These are phyloP conservation scores for Megaceryle torquata DNA, from an alignment of 2,113 vertebrate species.

Conservation along the genomic window DNA sequence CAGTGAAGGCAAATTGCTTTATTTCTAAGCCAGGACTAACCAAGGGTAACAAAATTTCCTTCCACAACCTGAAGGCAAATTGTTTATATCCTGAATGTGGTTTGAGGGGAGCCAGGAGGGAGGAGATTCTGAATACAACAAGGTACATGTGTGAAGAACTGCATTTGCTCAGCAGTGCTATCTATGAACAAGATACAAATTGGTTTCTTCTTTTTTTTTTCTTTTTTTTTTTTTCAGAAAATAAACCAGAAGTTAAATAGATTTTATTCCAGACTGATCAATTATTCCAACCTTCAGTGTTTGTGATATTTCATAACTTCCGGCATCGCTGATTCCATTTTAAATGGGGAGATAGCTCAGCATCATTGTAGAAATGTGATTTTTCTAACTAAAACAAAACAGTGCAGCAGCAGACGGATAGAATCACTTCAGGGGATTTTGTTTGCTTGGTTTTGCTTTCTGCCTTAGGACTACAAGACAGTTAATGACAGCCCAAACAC, in stretches of 20 bases:
- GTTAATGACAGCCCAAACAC: not conserved
- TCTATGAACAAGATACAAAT: not conserved
- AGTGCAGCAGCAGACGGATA: not conserved
- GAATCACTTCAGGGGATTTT: not conserved
- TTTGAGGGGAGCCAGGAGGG: not conserved
- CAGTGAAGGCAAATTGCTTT: not conserved
- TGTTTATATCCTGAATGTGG: not conserved
- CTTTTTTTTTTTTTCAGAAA: too few species aligned
- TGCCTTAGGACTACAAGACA: not conserved
- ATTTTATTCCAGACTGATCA: not conserved
- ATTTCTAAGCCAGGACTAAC: not conserved
- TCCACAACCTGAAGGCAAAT: not conserved
- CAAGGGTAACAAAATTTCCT: conserved; percentile 18
- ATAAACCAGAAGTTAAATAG: not conserved
- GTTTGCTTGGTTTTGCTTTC: not conserved
- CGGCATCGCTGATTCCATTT: not conserved
- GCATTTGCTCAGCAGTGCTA: not conserved
- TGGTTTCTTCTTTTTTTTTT: not conserved
- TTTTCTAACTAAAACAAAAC: not conserved
- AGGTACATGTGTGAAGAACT: not conserved
- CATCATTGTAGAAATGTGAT: not conserved
- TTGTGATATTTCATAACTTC: not conserved
- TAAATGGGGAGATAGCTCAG: not conserved
- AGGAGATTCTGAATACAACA: not conserved
- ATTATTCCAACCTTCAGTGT: not conserved